Evolutionary conservation across 2,888 invertebrate species (phyloP), one percentile per base, ranked within the genome.

Genomic region (Suillia variegata): DNA sequence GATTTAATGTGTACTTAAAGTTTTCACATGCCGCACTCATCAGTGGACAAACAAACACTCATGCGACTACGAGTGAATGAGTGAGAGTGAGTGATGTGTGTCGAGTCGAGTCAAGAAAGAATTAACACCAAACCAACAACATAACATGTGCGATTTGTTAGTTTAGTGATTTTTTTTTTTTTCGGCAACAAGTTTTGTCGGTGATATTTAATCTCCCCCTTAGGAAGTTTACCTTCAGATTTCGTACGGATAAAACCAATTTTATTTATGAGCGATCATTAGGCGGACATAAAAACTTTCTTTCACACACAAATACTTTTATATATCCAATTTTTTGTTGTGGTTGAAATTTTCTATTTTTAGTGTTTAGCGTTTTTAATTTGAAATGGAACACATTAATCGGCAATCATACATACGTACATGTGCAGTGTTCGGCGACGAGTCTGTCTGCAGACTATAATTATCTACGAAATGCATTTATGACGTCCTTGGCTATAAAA

Each of bases 261-360:
- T 45, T 45, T 20, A 45, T 45, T 45, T 45, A 45, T 45, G 45
- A 5, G 45, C 45, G 45, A 20, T 45, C 45, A 45, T 45, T 45
- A 45, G 20, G 45, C 45, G 45, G 20, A 45, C 45, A 45, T 45
- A 6, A 20, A 45, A 17, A 45, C 45, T 45, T 45, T 45, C 45
- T 45, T 38, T 45, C 38, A 38, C 38, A 38, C 4, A 38, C n/a
- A 31, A 31, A 8, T 31, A 6, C 31, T 8, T 31, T 31, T 6
- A 12, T n/a, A n/a, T n/a, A n/a, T n/a, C n/a, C n/a, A n/a, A n/a
- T n/a, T n/a, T n/a, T n/a, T n/a, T n/a, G n/a, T n/a, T n/a, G n/a
- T n/a, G n/a, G n/a, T n/a, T n/a, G n/a, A n/a, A n/a, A n/a, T n/a
- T n/a, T n/a, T n/a, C n/a, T n/a, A n/a, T n/a, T n/a, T n/a, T n/a